Evolutionary conservation across 2,888 invertebrate genomes (phyloP).

Genomic region (Scaeva pyrastri): DNA sequence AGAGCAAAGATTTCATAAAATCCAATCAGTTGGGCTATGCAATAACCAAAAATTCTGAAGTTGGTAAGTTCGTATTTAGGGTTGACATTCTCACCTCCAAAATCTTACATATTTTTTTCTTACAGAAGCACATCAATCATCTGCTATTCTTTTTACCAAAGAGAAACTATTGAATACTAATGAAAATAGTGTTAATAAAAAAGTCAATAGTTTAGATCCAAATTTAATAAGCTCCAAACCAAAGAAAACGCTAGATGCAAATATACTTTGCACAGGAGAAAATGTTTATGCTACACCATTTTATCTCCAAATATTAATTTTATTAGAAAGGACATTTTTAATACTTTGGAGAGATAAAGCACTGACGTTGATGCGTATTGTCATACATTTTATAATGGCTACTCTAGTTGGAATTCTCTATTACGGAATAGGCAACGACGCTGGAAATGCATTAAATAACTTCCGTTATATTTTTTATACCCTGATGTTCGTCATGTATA

Average conservation of each 20-base stretch:
- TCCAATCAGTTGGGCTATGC: conserved; percentile 80
- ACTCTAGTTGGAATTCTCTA: conserved; percentile 92
- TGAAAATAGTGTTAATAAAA: conserved; percentile 69
- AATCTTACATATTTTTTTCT: neutral
- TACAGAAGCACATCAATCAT: neutral
- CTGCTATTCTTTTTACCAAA: neutral
- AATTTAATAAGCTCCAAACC: conserved; percentile 77
- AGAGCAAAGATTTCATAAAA: conserved; percentile 85
- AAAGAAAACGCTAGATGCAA: conserved; percentile 79
- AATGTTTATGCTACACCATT: conserved; percentile 86
- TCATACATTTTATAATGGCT: conserved; percentile 92
- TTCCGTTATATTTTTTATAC: conserved; percentile 95
- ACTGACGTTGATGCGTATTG: conserved; percentile 90
- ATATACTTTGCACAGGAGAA: conserved; percentile 81
- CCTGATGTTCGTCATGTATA: conserved; percentile 97
- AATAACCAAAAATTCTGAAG: conserved; percentile 71
- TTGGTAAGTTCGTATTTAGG: conserved; percentile 81
- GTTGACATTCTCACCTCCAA: neutral
- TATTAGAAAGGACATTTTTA: conserved; percentile 87
- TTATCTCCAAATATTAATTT: conserved; percentile 85
- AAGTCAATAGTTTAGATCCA: conserved; percentile 40
- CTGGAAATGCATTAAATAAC: conserved; percentile 92
- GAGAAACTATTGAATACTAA: conserved; percentile 28
- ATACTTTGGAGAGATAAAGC: conserved; percentile 89
- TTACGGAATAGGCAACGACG: conserved; percentile 94